These are phyloP conservation scores for Ictidomys tridecemlineatus DNA, from an alignment of 2,113 vertebrate genomes.

Conservation along the genomic window DNA sequence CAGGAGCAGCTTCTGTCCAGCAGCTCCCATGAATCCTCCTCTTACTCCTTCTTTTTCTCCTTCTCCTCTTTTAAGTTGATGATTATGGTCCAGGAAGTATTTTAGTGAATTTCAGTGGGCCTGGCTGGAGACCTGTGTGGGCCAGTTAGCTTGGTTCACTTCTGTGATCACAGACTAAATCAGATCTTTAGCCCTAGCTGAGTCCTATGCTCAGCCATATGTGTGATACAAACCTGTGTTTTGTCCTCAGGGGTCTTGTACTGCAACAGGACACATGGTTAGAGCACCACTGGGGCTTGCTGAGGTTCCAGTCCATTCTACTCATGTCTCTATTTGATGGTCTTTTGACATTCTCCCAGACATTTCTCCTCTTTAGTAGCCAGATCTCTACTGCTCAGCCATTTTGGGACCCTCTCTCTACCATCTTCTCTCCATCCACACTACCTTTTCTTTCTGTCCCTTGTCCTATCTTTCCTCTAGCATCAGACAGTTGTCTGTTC, in stretches of 20 bases:
- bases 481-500: background rate
- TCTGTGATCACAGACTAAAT: background rate
- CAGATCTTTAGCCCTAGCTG: background rate
- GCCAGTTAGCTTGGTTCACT: background rate
- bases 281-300: background rate
- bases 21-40: background rate
- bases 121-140: background rate
- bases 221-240: background rate
- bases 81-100: background rate
- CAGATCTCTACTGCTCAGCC: background rate
- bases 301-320: background rate
- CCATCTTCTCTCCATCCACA: background rate
- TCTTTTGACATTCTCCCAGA: background rate
- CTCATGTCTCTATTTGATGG: background rate
- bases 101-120: background rate
- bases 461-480: background rate
- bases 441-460: background rate
- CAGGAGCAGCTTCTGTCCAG: background rate
- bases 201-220: background rate
- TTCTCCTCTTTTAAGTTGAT: background rate
- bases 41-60: background rate
- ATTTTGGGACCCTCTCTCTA: background rate
- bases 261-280: background rate
- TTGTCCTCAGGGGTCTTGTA: background rate
- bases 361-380: background rate